Base-by-base conservation (phyloP, 2,797 vertebrate genomes). In the Diglossa cyanea region DNA sequence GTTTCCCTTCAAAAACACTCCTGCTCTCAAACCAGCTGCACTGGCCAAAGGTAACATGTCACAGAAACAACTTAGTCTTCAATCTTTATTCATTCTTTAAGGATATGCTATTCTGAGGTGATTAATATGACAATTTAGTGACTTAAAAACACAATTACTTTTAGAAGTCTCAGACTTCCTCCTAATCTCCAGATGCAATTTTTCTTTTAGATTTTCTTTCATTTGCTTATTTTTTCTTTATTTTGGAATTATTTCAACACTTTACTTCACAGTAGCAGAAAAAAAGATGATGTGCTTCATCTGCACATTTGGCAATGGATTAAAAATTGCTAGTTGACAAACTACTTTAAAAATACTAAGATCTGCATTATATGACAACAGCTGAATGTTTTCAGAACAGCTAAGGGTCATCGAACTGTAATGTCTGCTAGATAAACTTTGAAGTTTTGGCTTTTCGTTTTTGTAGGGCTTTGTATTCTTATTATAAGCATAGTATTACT, bases 91-190 rank as follows among this genome's bases (percentile, higher is more conserved):
- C 88, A n/a, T 97, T 97, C 95, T 93, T 97, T 93, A 91, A 96
- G 97, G 95, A 97, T 97, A 96, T 95, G 95, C 96, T 98, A 14
- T 92, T 95, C 96, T 94, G 90, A 88, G 54, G 89, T 98, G 98
- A 99, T 99, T 99, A 98, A 98, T 99, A 98, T 17, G 97, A 92
- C 96, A 98, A 98, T 98, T 97, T 98, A 98, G 98, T 98, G 98
- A 97, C 98, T 98, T 97, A 98, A 98, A 99, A 99, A 98, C 98
- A 98, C 97, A 96, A 98, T 98, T 98, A 98, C 98, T 98, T 98
- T 98, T 98, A 98, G 96, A 98, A 98, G 97, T 96, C 98, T 97
- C 95, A 95, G 96, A 98, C 98, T 98, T 98, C 98, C 97, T 98
- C 96, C 87, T 97, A 97, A 96, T 97, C 95, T 97, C 98, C 98